These are phyloP conservation scores for Chrysina gloriosa DNA, from an alignment of 2,888 invertebrate species.

Conservation along the genomic window DNA sequence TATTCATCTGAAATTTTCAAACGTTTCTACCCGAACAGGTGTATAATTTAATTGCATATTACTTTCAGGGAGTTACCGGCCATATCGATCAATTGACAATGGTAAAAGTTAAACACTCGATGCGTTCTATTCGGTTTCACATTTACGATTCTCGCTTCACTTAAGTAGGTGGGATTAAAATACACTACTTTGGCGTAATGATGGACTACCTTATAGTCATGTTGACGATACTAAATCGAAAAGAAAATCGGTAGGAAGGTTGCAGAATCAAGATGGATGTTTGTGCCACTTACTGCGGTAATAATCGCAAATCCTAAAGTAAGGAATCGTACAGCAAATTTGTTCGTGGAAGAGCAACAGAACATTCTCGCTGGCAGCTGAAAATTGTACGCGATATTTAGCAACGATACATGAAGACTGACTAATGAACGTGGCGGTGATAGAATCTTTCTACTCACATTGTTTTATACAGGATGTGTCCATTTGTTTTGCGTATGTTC, in stretches of 20 bases:
- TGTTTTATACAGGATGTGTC: not conserved
- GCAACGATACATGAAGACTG: no score
- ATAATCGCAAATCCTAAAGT: not conserved
- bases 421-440: not conserved
- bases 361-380: no score
- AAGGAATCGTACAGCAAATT: no score
- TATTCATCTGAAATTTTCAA: not conserved
- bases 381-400: no score
- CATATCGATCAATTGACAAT: constrained; percentile 12
- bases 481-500: not conserved
- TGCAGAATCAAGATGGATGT: not conserved
- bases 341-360: no score
- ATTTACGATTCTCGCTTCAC: not conserved
- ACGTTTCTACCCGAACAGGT: not conserved
- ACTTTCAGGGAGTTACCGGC: not conserved
- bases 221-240: not conserved
- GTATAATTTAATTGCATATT: not conserved
- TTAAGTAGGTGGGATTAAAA: not conserved
- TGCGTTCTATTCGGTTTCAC: constrained; percentile 14
- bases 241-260: not conserved
- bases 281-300: not conserved
- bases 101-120: not conserved
- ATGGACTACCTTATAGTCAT: not conserved
- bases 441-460: not conserved
- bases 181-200: constrained; percentile 9